A percentile compares a stretch with the other conserved stretches of the same genome.
phyloP scores from a whole-genome alignment of 2,797 vertebrate genomes.

The Crenichthys baileyi region DNA sequence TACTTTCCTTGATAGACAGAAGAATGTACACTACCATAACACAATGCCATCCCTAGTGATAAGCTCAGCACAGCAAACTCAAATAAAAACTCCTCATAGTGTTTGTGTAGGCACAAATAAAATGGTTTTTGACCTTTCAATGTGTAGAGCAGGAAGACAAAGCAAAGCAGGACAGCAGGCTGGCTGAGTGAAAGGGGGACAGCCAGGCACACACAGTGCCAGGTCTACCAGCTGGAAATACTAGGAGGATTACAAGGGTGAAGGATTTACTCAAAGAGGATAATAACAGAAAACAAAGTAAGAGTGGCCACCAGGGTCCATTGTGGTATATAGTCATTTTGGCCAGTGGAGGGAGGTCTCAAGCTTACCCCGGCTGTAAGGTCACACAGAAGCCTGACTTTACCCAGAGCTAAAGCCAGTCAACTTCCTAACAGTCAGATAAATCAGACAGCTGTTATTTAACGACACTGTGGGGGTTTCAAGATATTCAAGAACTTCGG shows the following conservation, averaged over 20 bases:
- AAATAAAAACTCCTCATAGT: constrained; percentile 11
- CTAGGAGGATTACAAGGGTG: constrained; percentile 65
- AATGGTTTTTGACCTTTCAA: constrained; percentile 12
- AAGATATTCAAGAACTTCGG: too few relatives aligned
- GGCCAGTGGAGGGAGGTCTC: constrained; percentile 18
- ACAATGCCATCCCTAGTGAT: constrained; percentile 16
- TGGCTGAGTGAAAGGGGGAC: constrained; percentile 21
- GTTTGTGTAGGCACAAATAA: constrained; percentile 24
- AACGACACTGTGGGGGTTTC: constrained; percentile 17
- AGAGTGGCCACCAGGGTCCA: constrained; percentile 31
- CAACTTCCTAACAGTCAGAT: constrained; percentile 18
- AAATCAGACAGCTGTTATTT: constrained; percentile 32
- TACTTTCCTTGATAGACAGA: not conserved
- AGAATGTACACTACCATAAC: not conserved
- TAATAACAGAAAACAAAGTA: constrained; percentile 53
- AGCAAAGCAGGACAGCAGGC: constrained; percentile 27
- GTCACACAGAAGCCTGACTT: constrained; percentile 12
- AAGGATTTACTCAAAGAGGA: constrained; percentile 68
- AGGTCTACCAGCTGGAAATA: constrained; percentile 58
- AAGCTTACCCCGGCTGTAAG: constrained; percentile 33
- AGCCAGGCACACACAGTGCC: constrained; percentile 31
- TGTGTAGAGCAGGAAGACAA: not conserved
- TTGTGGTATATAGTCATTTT: constrained; percentile 15
- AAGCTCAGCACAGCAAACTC: constrained; percentile 6
- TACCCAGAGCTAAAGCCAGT: constrained; percentile 29